Conservation (phyloP, 2,797 vertebrate species). For the Aphelocoma californica region DNA sequence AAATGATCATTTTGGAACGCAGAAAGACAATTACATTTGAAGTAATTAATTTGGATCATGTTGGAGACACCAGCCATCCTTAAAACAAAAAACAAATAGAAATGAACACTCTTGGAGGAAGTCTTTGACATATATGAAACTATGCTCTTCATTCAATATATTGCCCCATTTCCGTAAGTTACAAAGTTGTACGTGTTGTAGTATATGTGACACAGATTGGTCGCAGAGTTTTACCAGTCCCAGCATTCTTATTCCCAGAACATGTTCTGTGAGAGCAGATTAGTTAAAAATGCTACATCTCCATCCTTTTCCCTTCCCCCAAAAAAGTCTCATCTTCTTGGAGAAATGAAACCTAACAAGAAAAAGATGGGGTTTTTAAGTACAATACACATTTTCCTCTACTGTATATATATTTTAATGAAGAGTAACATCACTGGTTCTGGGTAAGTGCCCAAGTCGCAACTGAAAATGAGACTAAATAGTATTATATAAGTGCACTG, state of each 20-base stretch:
- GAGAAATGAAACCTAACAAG: background rate
- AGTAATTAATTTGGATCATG: slow-evolving; percentile 67
- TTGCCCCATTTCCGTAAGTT: slow-evolving; percentile 66
- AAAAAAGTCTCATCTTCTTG: background rate
- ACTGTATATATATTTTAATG: background rate
- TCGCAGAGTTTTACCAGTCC: slow-evolving; percentile 26
- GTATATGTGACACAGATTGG: slow-evolving; percentile 62
- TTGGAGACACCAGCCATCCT: slow-evolving; percentile 64
- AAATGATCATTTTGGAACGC: slow-evolving; percentile 54
- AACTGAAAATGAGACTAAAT: background rate
- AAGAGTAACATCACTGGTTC: background rate
- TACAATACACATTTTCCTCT: background rate
- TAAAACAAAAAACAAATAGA: slow-evolving; percentile 55
- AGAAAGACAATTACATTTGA: slow-evolving; percentile 61
- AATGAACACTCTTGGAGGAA: slow-evolving; percentile 63
- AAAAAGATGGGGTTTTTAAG: background rate
- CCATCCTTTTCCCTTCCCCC: slow-evolving; percentile 6
- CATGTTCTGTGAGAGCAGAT: slow-evolving; percentile 7
- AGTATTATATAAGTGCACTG: background rate
- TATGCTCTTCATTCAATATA: slow-evolving; percentile 64
- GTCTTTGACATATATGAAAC: slow-evolving; percentile 66
- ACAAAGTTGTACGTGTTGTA: slow-evolving; percentile 67
- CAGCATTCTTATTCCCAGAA: slow-evolving; percentile 10
- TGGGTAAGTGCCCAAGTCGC: background rate
- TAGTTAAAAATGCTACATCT: slow-evolving; percentile 32